Percentiles rank a stretch among this genome's conserved stretches.
phyloP scores from a whole-genome alignment of 2,113 vertebrate species.

The Nicator chloris region DNA sequence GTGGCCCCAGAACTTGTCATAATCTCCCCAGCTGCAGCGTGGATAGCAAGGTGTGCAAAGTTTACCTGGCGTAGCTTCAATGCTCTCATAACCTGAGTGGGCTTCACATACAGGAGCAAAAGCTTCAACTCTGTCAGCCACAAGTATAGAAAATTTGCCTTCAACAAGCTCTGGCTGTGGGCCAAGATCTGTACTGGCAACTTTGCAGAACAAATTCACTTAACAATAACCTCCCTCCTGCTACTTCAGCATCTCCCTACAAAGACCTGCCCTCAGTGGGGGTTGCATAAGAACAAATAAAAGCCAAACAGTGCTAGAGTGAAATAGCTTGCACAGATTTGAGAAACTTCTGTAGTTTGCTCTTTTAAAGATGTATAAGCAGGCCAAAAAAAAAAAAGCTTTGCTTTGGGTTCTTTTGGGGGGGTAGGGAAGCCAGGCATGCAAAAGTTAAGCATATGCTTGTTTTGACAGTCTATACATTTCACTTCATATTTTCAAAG shows the following conservation, averaged over 20 bases:
- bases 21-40: neutral
- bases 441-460: neutral
- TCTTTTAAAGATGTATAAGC: neutral
- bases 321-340: neutral
- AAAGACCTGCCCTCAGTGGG: neutral
- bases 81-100: neutral
- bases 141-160: neutral
- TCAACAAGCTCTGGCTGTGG: neutral
- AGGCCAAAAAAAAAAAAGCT: neutral
- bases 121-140: neutral
- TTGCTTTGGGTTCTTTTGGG: rapidly evolving
- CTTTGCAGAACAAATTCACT: neutral
- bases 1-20: neutral
- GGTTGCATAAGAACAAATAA: neutral
- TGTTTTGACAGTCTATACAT: neutral
- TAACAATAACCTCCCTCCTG: neutral
- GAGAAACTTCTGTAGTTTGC: neutral
- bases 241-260: neutral
- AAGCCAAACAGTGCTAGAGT: neutral
- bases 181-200: neutral
- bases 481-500: neutral
- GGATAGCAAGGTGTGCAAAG: neutral
- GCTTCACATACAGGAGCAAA: neutral
- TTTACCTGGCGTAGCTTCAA: neutral
- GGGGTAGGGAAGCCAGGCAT: neutral